Evolutionary conservation across 2,888 invertebrate species (phyloP).

Genomic region (Sarcophaga subvicina): DNA sequence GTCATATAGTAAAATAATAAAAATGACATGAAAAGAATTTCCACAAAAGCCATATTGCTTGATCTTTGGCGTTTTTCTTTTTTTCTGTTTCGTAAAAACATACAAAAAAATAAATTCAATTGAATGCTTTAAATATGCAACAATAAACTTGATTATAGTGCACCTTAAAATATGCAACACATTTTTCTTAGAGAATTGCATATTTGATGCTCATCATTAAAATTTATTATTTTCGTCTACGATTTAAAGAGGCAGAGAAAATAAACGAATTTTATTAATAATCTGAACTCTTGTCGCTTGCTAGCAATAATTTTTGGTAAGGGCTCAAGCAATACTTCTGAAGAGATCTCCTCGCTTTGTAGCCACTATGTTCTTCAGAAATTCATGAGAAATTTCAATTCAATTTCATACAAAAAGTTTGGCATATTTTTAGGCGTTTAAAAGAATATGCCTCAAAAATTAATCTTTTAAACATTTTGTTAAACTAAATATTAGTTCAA

Average conservation of each 20-base stretch:
- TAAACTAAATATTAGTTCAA: neutral
- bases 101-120: neutral
- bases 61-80: neutral
- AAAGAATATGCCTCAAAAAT: neutral
- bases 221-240: neutral
- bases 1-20: conserved; percentile 7
- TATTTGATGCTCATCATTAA: neutral
- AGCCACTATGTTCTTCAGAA: too few relatives aligned
- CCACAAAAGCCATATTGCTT: neutral
- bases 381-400: too few relatives aligned
- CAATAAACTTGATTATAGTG: neutral
- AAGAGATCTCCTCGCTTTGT: too few relatives aligned
- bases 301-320: too few relatives aligned
- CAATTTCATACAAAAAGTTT: neutral
- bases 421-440: neutral
- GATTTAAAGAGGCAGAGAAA: neutral
- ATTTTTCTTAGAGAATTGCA: neutral
- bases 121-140: conserved; percentile 5
- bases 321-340: too few relatives aligned
- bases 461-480: neutral
- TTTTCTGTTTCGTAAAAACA: neutral
- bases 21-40: neutral
- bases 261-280: too few relatives aligned
- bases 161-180: conserved; percentile 27
- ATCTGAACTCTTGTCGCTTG: too few relatives aligned